Evolutionary conservation across 2,797 vertebrate species (phyloP).

Genomic region (Ctenopoma multispine): DNA sequence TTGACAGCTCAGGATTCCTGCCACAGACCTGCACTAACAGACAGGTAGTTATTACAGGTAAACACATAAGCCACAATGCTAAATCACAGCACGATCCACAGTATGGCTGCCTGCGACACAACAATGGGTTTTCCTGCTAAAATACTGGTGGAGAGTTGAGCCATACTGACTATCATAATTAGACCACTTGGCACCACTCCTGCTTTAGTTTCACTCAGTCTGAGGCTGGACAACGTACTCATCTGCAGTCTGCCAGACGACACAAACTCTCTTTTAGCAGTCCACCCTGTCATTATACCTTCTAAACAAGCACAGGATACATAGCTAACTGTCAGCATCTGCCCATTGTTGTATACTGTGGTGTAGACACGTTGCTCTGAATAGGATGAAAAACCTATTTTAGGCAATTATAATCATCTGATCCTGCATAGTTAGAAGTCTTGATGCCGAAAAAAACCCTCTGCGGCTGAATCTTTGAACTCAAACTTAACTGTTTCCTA

Average conservation of each 20-base stretch:
- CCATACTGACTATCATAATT: constrained; percentile 65
- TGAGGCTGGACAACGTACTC: constrained; percentile 62
- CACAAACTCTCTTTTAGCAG: constrained; percentile 63
- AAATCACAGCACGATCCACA: constrained; percentile 49
- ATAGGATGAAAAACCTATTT: constrained; percentile 68
- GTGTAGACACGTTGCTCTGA: constrained; percentile 64
- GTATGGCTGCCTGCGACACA: constrained; percentile 53
- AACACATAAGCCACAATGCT: constrained; percentile 39
- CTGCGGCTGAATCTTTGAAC: constrained; percentile 43
- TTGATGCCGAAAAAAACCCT: constrained; percentile 35
- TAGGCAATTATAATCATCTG: constrained; percentile 62
- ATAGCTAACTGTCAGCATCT: constrained; percentile 54
- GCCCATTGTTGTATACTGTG: constrained; percentile 66
- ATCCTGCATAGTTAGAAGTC: constrained; percentile 56
- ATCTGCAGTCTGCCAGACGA: constrained; percentile 73
- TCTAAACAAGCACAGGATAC: constrained; percentile 66
- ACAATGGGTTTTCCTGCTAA: constrained; percentile 57
- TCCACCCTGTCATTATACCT: constrained; percentile 71
- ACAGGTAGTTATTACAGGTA: constrained; percentile 56
- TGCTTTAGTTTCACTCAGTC: constrained; percentile 55
- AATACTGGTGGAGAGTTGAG: constrained; percentile 66
- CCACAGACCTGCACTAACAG: constrained; percentile 31
- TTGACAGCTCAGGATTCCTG: constrained; percentile 27
- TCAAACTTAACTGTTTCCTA: constrained; percentile 25
- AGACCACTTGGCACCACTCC: constrained; percentile 53